Conservation (phyloP, 1,140 invertebrate genomes). For the Heterodera schachtii region DNA sequence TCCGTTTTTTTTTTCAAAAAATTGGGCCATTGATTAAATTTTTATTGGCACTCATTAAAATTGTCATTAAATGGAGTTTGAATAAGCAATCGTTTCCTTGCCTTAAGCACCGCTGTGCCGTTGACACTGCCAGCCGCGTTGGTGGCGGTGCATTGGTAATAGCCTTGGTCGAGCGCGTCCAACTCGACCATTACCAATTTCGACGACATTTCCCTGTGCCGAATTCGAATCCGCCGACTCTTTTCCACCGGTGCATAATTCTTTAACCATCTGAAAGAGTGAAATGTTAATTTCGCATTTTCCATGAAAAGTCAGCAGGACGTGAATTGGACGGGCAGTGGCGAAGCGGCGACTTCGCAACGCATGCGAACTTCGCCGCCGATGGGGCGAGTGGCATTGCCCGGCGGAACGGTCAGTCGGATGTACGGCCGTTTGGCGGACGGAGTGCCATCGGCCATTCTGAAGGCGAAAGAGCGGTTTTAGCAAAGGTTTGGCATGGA, state of each 20-base stretch:
- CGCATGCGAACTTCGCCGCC: slow-evolving; percentile 61
- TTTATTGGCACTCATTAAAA: not conserved
- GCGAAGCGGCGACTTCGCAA: slow-evolving; percentile 62
- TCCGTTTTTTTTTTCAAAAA: no score
- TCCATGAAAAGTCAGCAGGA: slow-evolving; percentile 25
- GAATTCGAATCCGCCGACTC: slow-evolving; percentile 46
- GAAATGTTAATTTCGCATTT: not conserved
- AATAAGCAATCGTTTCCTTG: slow-evolving; percentile 21
- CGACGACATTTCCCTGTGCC: slow-evolving; percentile 58
- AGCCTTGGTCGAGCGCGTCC: slow-evolving; percentile 62
- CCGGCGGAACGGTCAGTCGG: slow-evolving; percentile 54
- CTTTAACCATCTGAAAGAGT: slow-evolving; percentile 60
- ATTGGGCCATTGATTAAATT: no score
- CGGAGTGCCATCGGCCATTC: slow-evolving; percentile 58
- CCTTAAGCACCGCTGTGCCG: slow-evolving; percentile 59
- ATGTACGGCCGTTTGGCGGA: slow-evolving; percentile 59
- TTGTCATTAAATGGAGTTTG: not conserved
- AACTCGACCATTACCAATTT: slow-evolving; percentile 61
- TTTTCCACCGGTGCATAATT: slow-evolving; percentile 64
- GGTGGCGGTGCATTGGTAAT: slow-evolving; percentile 61
- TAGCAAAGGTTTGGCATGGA: not conserved
- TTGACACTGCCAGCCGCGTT: slow-evolving; percentile 63
- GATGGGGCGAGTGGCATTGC: slow-evolving; percentile 59
- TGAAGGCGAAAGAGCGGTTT: slow-evolving; percentile 45
- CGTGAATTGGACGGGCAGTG: slow-evolving; percentile 60